Conservation (phyloP, 2,888 invertebrate genomes). For the Sarcophaga rosellei region DNA sequence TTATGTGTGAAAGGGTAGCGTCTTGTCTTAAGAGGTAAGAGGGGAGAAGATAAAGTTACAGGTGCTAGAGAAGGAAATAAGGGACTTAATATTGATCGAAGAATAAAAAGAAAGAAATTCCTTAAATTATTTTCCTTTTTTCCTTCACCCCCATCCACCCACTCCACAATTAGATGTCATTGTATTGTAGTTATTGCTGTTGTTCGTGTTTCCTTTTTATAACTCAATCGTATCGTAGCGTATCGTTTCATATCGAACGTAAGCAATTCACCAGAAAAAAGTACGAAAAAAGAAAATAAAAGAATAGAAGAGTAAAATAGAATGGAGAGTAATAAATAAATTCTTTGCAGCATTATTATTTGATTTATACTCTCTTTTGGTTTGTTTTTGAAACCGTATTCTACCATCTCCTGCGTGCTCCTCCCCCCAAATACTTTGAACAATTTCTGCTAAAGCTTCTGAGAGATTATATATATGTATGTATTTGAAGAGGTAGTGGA, state of each 20-base stretch:
- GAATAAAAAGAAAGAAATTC: not conserved
- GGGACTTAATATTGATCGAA: slow-evolving; percentile 25
- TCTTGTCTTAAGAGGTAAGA: not conserved
- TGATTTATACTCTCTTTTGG: slow-evolving; percentile 53
- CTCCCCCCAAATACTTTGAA: not conserved
- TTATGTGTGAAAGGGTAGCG: not conserved
- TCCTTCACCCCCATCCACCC: not conserved
- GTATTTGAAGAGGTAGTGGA: not conserved
- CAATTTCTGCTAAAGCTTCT: not conserved
- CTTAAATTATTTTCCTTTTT: not conserved
- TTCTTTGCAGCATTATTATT: slow-evolving; percentile 49
- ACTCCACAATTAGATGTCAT: not conserved
- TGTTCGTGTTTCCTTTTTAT: not conserved
- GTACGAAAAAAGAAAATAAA: too few species aligned
- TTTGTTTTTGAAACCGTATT: not conserved
- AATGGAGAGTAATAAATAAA: slow-evolving; percentile 63
- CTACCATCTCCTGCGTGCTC: not conserved
- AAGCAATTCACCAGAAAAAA: not conserved
- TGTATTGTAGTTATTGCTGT: not conserved
- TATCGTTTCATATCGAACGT: not conserved
- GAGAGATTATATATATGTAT: not conserved
- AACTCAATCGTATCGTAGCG: not conserved
- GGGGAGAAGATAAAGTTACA: not conserved
- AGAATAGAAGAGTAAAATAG: slow-evolving; percentile 1
- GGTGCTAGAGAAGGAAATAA: not conserved